These are phyloP conservation scores for Clunio marinus DNA, from an alignment of 2,888 invertebrate species.

Conservation along the genomic window DNA sequence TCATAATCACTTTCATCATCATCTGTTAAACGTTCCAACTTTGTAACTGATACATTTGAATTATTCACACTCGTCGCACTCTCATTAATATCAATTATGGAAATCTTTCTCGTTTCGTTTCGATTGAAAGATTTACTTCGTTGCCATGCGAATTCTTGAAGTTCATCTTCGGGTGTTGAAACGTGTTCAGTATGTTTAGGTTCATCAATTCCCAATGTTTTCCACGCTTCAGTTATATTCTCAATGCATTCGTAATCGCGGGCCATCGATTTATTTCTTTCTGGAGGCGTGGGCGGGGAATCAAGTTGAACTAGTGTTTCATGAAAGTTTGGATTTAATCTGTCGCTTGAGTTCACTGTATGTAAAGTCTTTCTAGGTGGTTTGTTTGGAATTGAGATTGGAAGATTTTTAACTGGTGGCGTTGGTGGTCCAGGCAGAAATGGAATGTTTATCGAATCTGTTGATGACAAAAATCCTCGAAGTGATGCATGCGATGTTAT, in stretches of 20 bases:
- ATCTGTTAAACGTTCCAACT: constrained; percentile 45
- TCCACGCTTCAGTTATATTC: constrained; percentile 75
- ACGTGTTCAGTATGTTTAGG: constrained; percentile 65
- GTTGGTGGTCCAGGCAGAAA: constrained; percentile 43
- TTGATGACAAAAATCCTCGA: constrained; percentile 48
- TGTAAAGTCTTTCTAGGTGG: constrained; percentile 48
- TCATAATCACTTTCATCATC: constrained; percentile 65
- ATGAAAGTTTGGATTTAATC: constrained; percentile 13
- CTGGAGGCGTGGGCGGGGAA: constrained; percentile 36
- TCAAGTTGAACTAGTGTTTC: constrained; percentile 37
- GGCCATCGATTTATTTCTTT: constrained; percentile 30
- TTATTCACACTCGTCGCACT: constrained; percentile 7
- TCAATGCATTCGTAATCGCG: constrained; percentile 69
- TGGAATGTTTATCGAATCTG: constrained; percentile 47
- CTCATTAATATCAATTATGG: constrained; percentile 33
- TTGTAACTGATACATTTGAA: constrained; percentile 19
- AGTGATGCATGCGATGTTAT: constrained; percentile 46
- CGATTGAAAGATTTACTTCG: constrained; percentile 46
- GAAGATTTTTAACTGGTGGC: constrained; percentile 26
- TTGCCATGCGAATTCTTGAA: constrained; percentile 51
- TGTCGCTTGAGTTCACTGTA: constrained; percentile 38
- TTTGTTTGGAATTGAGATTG: constrained; percentile 48
- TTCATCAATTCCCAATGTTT: constrained; percentile 69
- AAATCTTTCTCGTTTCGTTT: constrained; percentile 33
- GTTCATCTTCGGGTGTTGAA: constrained; percentile 48